Conservation (phyloP, 2,797 vertebrate species). For the Telmatherina bonti region DNA sequence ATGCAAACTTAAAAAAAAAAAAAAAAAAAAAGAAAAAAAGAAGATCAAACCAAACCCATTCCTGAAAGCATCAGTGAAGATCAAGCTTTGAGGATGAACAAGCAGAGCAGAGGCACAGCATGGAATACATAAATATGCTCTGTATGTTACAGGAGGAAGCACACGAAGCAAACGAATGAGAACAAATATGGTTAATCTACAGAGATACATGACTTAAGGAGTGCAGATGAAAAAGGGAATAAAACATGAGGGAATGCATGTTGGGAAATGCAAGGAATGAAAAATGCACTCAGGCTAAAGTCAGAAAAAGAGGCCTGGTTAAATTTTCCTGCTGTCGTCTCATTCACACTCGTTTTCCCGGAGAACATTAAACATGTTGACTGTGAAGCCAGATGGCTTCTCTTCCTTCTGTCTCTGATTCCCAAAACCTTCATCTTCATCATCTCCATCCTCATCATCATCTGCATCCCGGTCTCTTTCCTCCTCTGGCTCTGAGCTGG, state of each 20-base stretch:
- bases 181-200: constrained; percentile 30
- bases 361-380: constrained; percentile 85
- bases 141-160: constrained; percentile 28
- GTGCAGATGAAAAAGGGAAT: constrained; percentile 4
- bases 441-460: constrained; percentile 86
- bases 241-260: constrained; percentile 55
- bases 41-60: constrained; percentile 42
- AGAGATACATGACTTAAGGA: constrained; percentile 29
- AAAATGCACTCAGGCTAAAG: constrained; percentile 20
- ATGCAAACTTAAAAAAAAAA: constrained; percentile 38
- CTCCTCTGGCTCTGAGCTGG: constrained; percentile 90
- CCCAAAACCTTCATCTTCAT: constrained; percentile 80
- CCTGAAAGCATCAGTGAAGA: constrained; percentile 40
- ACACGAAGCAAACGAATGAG: constrained; percentile 3
- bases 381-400: constrained; percentile 63
- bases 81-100: constrained; percentile 38
- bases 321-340: constrained; percentile 29
- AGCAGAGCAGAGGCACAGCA: constrained; percentile 72
- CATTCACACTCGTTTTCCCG: constrained; percentile 84
- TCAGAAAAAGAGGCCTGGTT: constrained; percentile 17
- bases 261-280: constrained; percentile 38
- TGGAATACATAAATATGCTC: constrained; percentile 57
- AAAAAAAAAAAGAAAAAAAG: neutral
- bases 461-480: constrained; percentile 88
- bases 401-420: constrained; percentile 36